Evolutionary conservation across 2,888 invertebrate genomes (phyloP).

Genomic region (Macropis europaea): DNA sequence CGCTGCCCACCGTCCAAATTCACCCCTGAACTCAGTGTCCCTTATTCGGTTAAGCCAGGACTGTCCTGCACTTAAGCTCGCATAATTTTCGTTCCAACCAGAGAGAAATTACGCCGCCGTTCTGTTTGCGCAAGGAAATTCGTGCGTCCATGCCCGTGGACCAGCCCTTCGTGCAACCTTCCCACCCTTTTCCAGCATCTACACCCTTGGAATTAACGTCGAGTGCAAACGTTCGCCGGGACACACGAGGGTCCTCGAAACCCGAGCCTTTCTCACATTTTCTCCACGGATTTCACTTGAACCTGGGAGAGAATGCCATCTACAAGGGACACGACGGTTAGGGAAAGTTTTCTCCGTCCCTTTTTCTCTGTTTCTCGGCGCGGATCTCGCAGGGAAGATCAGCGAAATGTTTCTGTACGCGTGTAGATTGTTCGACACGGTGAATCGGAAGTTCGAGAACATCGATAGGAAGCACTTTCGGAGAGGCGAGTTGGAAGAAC

Average conservation of each 20-base stretch:
- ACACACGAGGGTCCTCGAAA: constrained; percentile 43
- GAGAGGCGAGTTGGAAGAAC: neutral
- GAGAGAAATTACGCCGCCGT: constrained; percentile 68
- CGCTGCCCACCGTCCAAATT: constrained; percentile 44
- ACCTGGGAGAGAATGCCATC: constrained; percentile 26
- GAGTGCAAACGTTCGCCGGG: constrained; percentile 46
- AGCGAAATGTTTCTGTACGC: neutral
- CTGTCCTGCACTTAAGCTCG: constrained; percentile 73
- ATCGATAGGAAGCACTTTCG: neutral
- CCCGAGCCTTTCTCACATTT: constrained; percentile 44
- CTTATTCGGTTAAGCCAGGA: constrained; percentile 72
- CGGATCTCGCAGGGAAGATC: constrained; percentile 2
- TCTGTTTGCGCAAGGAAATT: constrained; percentile 70
- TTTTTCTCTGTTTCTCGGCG: neutral
- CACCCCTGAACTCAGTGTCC: constrained; percentile 35
- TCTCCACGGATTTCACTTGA: constrained; percentile 37
- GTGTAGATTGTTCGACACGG: neutral
- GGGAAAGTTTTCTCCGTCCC: constrained; percentile 4
- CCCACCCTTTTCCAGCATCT: constrained; percentile 10
- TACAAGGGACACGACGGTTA: constrained; percentile 4
- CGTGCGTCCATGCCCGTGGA: constrained; percentile 29
- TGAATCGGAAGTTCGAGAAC: neutral
- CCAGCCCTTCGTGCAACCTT: neutral
- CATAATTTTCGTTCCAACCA: constrained; percentile 74
- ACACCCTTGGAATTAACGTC: constrained; percentile 50